phyloP scores from a whole-genome alignment of 1,140 invertebrate species.

The Drosophila teissieri region DNA sequence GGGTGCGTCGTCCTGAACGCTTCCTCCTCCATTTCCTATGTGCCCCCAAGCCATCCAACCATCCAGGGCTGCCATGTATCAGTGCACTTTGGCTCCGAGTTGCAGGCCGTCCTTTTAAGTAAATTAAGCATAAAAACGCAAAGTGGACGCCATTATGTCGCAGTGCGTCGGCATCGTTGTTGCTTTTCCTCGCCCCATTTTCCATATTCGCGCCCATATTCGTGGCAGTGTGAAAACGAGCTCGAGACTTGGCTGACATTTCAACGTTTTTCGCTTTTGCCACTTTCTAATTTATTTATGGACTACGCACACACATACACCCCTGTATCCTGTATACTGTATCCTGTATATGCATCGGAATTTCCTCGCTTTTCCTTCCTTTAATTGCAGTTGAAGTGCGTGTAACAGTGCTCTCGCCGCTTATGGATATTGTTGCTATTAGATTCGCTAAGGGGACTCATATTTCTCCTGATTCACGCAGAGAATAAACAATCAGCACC shows the following conservation, averaged over 20 bases:
- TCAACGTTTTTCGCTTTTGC: conserved; percentile 66
- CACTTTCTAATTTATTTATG: conserved; percentile 82
- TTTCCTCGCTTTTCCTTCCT: conserved; percentile 2
- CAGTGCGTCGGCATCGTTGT: conserved; percentile 60
- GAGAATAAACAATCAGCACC: conserved; percentile 17
- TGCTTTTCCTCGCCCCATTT: conserved; percentile 4
- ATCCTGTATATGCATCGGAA: conserved; percentile 1
- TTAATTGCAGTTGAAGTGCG: conserved; percentile 74
- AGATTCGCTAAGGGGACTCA: conserved; percentile 11
- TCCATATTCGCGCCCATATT: neutral
- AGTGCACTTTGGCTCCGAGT: conserved; percentile 37
- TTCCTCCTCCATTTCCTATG: neutral
- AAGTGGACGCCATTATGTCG: conserved; percentile 84
- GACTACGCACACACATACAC: conserved; percentile 41
- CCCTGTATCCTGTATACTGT: neutral
- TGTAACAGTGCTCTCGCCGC: conserved; percentile 61
- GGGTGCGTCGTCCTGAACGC: conserved; percentile 32
- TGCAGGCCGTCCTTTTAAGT: conserved; percentile 77
- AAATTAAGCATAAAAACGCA: conserved; percentile 84
- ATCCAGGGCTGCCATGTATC: conserved; percentile 30
- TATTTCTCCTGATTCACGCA: conserved; percentile 43
- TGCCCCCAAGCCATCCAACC: neutral
- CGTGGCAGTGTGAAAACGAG: conserved; percentile 40
- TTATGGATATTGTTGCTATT: conserved; percentile 58
- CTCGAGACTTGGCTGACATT: conserved; percentile 48